These are phyloP conservation scores for Aramus guarauna DNA, from an alignment of 2,113 vertebrate species.

Conservation along the genomic window DNA sequence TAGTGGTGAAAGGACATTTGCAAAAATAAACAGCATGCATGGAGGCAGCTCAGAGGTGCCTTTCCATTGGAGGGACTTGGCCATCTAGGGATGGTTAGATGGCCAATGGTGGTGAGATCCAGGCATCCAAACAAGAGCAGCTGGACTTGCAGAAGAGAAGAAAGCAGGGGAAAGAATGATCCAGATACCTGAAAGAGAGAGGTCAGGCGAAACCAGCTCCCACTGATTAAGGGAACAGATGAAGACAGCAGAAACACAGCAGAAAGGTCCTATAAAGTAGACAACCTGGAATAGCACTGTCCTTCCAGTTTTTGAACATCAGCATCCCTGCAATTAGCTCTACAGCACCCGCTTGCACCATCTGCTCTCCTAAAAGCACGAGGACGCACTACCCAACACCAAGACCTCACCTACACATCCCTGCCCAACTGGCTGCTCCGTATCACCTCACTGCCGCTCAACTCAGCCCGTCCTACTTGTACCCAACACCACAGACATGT, in stretches of 20 bases:
- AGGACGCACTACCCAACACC: background rate
- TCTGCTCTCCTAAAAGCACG: background rate
- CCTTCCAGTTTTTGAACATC: background rate
- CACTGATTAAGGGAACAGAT: background rate
- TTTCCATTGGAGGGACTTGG: background rate
- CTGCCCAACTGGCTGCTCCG: background rate
- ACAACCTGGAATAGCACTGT: background rate
- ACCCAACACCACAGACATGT: background rate
- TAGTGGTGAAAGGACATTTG: background rate
- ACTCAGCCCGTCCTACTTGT: background rate
- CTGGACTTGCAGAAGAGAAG: background rate
- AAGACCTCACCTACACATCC: background rate
- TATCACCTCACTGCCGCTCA: background rate
- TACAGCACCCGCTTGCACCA: background rate
- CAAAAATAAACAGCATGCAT: rapidly evolving
- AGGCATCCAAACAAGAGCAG: background rate
- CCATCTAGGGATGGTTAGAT: background rate
- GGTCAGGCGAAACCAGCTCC: slow-evolving; percentile 38
- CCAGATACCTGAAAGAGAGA: background rate
- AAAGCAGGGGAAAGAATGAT: background rate
- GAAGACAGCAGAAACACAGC: background rate
- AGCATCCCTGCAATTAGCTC: background rate
- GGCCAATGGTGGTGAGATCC: background rate
- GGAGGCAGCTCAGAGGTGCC: background rate
- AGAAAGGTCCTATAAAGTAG: background rate